These are phyloP conservation scores for Hydropsyche betteni DNA, from an alignment of 2,888 invertebrate species.

Conservation along the genomic window DNA sequence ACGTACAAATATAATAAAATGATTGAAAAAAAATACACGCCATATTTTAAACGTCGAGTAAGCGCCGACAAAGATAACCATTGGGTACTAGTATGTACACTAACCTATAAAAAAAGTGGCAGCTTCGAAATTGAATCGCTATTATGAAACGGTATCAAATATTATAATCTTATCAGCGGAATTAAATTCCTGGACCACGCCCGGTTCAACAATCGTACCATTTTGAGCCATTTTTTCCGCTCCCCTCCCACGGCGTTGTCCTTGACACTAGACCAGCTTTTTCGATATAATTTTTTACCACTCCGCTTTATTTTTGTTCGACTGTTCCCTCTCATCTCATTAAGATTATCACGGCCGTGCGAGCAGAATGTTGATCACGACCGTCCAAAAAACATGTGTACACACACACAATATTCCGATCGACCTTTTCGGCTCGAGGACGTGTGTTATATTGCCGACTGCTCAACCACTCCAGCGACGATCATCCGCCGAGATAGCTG, in stretches of 20 bases:
- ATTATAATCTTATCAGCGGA: conserved; percentile 2
- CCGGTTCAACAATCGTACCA: conserved; percentile 31
- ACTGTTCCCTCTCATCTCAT: conserved; percentile 21
- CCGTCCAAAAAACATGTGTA: conserved; percentile 36
- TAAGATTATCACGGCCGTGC: conserved; percentile 41
- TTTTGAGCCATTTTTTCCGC: not conserved
- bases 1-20: too few species aligned
- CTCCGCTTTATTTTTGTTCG: not conserved
- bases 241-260: not conserved
- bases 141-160: conserved; percentile 5
- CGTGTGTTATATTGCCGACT: not conserved
- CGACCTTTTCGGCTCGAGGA: not conserved
- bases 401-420: too few species aligned
- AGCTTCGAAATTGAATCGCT: not conserved
- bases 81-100: too few species aligned
- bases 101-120: too few species aligned
- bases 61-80: too few species aligned
- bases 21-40: too few species aligned
- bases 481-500: not conserved
- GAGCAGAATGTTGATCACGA: conserved; percentile 52
- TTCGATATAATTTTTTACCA: conserved; percentile 8
- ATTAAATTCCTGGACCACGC: conserved; percentile 22
- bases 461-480: not conserved
- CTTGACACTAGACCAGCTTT: conserved; percentile 30
- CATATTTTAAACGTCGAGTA: too few species aligned